Percentiles rank a stretch among this genome's conserved stretches.
These are phyloP conservation scores for Siniperca chuatsi DNA, from an alignment of 2,113 vertebrate genomes.

Conservation along the genomic window DNA sequence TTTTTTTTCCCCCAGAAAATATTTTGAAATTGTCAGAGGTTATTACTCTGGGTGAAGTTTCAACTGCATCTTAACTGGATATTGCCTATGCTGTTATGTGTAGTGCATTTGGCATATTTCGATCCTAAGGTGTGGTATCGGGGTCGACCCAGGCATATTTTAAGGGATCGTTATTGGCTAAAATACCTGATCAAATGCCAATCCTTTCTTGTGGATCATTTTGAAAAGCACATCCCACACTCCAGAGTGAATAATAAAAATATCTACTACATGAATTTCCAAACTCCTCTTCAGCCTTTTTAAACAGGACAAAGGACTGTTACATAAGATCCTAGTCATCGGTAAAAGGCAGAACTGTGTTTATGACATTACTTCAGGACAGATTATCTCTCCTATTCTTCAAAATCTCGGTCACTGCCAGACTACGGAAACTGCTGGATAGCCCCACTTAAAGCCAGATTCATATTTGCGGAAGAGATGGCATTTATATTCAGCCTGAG, in stretches of 20 bases:
- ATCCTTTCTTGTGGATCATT: neutral
- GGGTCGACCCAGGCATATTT: neutral
- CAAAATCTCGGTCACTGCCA: conserved; percentile 14
- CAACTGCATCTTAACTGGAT: too few species aligned
- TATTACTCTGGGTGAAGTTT: too few species aligned
- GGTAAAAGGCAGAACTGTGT: conserved; percentile 20
- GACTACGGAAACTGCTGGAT: conserved; percentile 46
- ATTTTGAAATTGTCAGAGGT: neutral
- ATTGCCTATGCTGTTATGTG: neutral
- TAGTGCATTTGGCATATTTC: neutral
- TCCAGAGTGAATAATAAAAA: neutral
- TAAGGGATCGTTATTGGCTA: neutral
- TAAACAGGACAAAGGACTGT: conserved; percentile 15
- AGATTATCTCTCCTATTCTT: conserved; percentile 45
- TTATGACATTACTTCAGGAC: conserved; percentile 41
- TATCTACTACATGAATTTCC: neutral
- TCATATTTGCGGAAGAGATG: conserved; percentile 47
- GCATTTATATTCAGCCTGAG: conserved; percentile 36
- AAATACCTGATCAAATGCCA: neutral
- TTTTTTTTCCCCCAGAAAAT: neutral
- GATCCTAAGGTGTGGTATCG: too few species aligned
- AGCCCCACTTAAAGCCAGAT: conserved; percentile 18
- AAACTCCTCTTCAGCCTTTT: neutral
- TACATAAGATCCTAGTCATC: conserved; percentile 21
- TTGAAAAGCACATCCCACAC: neutral